Percentiles rank a stretch among this genome's conserved stretches.
These are phyloP conservation scores for Melangyna quadrimaculata DNA, from an alignment of 2,888 invertebrate species.

Conservation along the genomic window DNA sequence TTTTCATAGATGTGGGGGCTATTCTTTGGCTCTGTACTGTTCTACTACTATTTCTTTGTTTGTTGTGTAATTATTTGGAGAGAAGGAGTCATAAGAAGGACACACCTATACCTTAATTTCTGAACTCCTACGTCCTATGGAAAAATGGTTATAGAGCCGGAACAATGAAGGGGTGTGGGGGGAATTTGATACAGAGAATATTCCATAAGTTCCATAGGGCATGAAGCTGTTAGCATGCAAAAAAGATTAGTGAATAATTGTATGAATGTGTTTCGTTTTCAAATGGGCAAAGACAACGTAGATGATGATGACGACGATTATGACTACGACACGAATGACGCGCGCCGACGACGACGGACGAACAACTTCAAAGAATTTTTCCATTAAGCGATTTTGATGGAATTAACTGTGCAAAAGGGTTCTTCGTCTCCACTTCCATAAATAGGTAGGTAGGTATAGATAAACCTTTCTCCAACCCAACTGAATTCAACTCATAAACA, in stretches of 20 bases:
- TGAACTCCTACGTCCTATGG: background rate
- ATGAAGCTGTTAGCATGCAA: conserved; percentile 38
- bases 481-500: conserved; percentile 26
- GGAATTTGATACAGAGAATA: background rate
- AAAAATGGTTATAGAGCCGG: background rate
- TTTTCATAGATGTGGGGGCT: conserved; percentile 24
- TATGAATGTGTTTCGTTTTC: conserved; percentile 62
- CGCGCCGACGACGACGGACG: conserved; percentile 39
- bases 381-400: conserved; percentile 71
- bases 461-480: background rate
- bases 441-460: too few species aligned
- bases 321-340: background rate
- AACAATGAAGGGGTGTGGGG: too few species aligned
- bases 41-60: conserved; percentile 11
- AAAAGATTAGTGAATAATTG: conserved; percentile 64
- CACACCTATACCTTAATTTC: background rate
- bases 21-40: background rate
- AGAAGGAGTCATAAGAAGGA: conserved; percentile 35
- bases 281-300: conserved; percentile 36
- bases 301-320: background rate
- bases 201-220: background rate
- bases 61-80: conserved; percentile 58
- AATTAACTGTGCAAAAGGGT: conserved; percentile 67
- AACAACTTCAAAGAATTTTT: conserved; percentile 72
- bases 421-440: conserved; percentile 3